Base-by-base conservation (phyloP, 2,888 invertebrate genomes). In the Neria commutata region DNA sequence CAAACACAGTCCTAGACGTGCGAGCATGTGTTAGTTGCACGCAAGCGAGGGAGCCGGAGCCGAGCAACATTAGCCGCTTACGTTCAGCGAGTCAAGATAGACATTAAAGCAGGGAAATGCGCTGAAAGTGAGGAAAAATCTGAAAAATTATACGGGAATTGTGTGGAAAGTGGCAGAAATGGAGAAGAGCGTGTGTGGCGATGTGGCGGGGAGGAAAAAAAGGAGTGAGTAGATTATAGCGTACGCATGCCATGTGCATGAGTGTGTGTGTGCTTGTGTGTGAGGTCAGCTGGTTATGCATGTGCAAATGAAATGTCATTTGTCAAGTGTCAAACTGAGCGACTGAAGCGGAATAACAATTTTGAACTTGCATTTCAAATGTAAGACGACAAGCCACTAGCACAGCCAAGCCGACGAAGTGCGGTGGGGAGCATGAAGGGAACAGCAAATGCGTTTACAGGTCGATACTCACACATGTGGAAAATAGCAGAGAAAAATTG, bases 281-380 rank as follows among this genome's bases (percentile, higher is more conserved):
- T 47, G 47, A 25, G 19, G 47, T 23, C 25, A 47, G 47, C 47
- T 62, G 64, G 61, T 66, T 61, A 64, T 63, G 63, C 58, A 64
- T 62, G 63, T 62, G 64, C 60, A 62, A 66, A 66, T 63, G 61
- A 64, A 63, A 64, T 62, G 63, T 66, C 64, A 67, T 67, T 67
- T 67, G 67, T 67, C 66, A 67, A 63, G 58, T 66, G 66, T 67
- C 67, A 67, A 64, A 60, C 63, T 61, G 57, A 61, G 29, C 6
- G 37, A 37, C 37, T 37, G 14, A n/a, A n/a, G 37, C 37, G 37
- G 37, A 37, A 37, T 37, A 37, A 37, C 37, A 37, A 37, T 37
- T 37, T 37, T 37, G 37, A 37, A 37, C 37, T 37, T 11, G 29
- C n/a, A n/a, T n/a, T n/a, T n/a, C n/a, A n/a, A n/a, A n/a, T n/a